These are phyloP conservation scores for Saccopteryx bilineata DNA, from an alignment of 2,113 vertebrate genomes.

Conservation along the genomic window DNA sequence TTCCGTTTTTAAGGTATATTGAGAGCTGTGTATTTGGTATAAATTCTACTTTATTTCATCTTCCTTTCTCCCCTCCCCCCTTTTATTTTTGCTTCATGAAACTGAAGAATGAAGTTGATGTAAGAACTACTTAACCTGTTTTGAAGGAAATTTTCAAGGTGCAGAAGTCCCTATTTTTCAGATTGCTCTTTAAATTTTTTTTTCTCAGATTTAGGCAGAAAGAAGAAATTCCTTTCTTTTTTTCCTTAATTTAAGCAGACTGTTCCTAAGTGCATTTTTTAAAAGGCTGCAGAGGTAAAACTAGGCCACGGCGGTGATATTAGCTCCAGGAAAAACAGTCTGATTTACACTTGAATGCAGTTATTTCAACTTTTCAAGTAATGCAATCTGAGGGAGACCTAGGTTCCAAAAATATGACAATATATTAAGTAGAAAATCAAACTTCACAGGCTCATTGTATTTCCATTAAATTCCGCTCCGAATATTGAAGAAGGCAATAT, in stretches of 20 bases:
- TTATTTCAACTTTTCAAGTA: conserved; percentile 75
- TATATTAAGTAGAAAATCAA: conserved; percentile 74
- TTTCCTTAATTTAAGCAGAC: conserved; percentile 65
- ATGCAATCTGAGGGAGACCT: conserved; percentile 65
- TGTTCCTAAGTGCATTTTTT: conserved; percentile 64
- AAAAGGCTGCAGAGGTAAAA: conserved; percentile 59
- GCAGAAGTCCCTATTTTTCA: conserved; percentile 20
- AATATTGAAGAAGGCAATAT: conserved; percentile 81
- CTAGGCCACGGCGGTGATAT: conserved; percentile 65
- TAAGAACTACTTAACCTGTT: background rate
- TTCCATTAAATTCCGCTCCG: conserved; percentile 81
- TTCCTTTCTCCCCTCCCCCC: too few species aligned
- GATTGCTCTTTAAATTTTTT: background rate
- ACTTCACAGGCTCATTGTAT: conserved; percentile 83
- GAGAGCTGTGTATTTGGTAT: background rate
- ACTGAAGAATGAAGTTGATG: background rate
- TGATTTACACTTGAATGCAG: conserved; percentile 73
- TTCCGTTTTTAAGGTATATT: background rate
- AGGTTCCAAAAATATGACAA: conserved; percentile 82
- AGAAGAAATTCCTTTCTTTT: conserved; percentile 46
- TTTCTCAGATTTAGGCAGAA: conserved; percentile 63
- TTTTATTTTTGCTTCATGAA: background rate
- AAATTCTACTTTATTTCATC: background rate
- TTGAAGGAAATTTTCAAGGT: conserved; percentile 32
- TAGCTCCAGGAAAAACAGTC: conserved; percentile 77